Evolutionary conservation across 2,797 vertebrate species (phyloP).

Genomic region (Rhinella marina): DNA sequence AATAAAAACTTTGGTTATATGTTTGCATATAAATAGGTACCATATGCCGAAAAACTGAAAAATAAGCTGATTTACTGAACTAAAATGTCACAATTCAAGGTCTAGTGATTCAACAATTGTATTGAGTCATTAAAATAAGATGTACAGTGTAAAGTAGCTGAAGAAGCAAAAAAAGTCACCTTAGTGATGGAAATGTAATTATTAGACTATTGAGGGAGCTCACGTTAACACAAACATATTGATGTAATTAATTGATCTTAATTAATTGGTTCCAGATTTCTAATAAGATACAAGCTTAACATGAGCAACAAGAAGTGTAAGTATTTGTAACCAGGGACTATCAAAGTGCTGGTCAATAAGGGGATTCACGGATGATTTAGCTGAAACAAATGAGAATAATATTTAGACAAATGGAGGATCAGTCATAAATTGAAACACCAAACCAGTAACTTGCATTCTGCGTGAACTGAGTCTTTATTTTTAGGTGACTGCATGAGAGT

Average conservation of each 20-base stretch:
- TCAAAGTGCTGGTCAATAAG: neutral
- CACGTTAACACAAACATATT: constrained; percentile 27
- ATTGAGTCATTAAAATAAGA: neutral
- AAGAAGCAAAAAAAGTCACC: constrained; percentile 10
- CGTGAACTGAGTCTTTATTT: neutral
- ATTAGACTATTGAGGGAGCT: constrained; percentile 6
- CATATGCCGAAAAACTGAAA: neutral
- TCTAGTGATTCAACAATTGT: neutral
- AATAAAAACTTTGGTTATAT: no score
- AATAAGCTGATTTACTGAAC: neutral
- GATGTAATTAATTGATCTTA: constrained; percentile 23
- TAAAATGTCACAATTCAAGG: constrained; percentile 12
- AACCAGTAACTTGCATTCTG: neutral
- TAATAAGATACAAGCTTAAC: constrained; percentile 24
- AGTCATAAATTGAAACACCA: neutral
- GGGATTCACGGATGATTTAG: constrained; percentile 1
- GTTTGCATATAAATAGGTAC: no score
- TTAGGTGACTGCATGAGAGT: neutral
- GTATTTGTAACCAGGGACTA: neutral
- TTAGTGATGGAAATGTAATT: constrained; percentile 16
- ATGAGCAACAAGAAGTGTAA: constrained; percentile 12
- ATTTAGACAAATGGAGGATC: neutral
- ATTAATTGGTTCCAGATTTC: constrained; percentile 17
- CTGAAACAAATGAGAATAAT: neutral
- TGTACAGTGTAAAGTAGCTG: constrained; percentile 22